Evolutionary conservation across 2,888 invertebrate species (phyloP), one percentile per base, ranked within the genome.

Genomic region (Junonia oenone): DNA sequence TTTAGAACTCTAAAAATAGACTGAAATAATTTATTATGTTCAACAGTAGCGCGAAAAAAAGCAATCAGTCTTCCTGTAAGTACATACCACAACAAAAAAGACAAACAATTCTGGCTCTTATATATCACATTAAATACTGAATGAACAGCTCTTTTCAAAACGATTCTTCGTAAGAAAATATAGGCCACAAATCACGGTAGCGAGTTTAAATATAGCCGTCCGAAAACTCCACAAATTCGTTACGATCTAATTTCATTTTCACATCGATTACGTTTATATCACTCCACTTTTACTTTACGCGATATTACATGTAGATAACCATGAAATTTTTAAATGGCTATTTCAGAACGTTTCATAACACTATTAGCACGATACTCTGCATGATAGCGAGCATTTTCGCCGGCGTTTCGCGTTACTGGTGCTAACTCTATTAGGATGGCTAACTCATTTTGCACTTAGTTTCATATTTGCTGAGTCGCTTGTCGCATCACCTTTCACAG

Each of bases 371-470:
- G 46, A 48, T 13, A 50, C 46, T 46, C 45, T 45, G 60, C 59
- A 62, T 54, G 48, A 45, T 46, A 45, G 50, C 40, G 55, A 61
- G 57, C 67, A 61, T 63, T 64, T 64, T 63, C 56, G 67, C 57
- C 53, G 45, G 65, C 62, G 65, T 62, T 45, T 46, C 46, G 22
- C 38, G 49, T 68, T 68, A 69, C 72, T 79, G 85, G 88, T 88
- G 88, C 84, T 82, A 71, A 71, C 78, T 80, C 65, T 75, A 82
- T 89, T 87, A 86, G 81, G 80, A 74, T 40, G 56, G 33, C 40
- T 54, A 55, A 31, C 51, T 56, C 58, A 56, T 43, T 64, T 64
- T 55, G 50, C 63, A 63, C 62, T 33, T 57, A 51, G 55, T 59
- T 57, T 59, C 60, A 47, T 55, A 9, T 45, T 47, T 52, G 33